These are phyloP conservation scores for Callorhinus ursinus DNA, from an alignment of 2,113 vertebrate species.

Conservation along the genomic window DNA sequence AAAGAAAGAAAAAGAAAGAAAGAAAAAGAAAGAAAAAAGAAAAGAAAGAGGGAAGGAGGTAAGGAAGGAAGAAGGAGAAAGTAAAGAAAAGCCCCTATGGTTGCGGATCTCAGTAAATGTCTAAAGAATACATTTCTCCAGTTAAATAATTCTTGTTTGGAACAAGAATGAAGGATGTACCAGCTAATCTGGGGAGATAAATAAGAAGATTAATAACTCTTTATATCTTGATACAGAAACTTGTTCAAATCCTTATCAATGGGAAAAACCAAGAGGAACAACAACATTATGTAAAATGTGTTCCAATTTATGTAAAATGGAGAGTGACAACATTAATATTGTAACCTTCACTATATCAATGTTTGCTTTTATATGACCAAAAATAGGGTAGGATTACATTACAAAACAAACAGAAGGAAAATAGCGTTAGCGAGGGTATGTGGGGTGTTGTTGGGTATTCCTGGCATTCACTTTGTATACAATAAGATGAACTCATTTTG, in stretches of 20 bases:
- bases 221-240: neutral
- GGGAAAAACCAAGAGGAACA: neutral
- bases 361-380: neutral
- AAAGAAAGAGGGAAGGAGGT: too few species aligned
- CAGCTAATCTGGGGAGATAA: neutral
- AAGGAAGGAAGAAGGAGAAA: too few species aligned
- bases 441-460: neutral
- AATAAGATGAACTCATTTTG: neutral
- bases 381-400: neutral
- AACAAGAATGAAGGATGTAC: neutral
- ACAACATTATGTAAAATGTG: neutral
- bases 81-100: too few species aligned
- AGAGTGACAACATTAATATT: neutral
- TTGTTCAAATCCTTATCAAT: neutral
- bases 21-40: too few species aligned
- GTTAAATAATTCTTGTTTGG: neutral
- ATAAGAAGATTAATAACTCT: neutral
- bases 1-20: too few species aligned
- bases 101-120: neutral
- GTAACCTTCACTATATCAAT: neutral
- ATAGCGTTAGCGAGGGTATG: neutral
- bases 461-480: neutral
- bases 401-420: neutral
- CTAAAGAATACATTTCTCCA: neutral
- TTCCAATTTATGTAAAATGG: neutral